Conservation (phyloP, 2,113 vertebrate species). For the Aplodontia rufa region DNA sequence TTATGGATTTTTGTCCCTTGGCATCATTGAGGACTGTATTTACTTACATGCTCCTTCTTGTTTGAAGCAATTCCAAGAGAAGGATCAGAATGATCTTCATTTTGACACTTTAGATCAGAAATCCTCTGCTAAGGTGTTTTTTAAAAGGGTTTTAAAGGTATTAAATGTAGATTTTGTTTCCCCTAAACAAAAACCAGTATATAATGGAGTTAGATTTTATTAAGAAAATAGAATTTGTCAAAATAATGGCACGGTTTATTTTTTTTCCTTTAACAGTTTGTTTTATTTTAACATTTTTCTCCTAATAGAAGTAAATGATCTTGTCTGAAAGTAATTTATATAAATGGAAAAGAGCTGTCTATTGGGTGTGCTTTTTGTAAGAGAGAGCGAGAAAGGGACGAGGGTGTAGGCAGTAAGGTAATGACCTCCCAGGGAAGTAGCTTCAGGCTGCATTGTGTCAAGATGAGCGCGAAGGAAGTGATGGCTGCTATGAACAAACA, state of each 20-base stretch:
- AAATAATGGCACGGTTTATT: slow-evolving; percentile 24
- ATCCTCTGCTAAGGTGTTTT: neutral
- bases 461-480: neutral
- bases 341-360: neutral
- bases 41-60: neutral
- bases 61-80: neutral
- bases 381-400: neutral
- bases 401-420: neutral
- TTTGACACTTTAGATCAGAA: neutral
- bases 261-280: neutral
- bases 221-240: slow-evolving; percentile 40
- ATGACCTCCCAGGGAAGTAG: neutral
- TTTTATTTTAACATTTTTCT: neutral
- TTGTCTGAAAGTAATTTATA: neutral
- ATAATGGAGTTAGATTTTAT: slow-evolving; percentile 27
- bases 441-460: neutral
- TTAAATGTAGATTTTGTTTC: slow-evolving; percentile 27
- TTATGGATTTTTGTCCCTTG: neutral
- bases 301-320: neutral
- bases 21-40: neutral
- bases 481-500: neutral
- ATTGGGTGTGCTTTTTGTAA: slow-evolving; percentile 5
- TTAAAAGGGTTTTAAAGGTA: neutral
- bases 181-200: neutral
- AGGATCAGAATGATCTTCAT: slow-evolving; percentile 1